Evolutionary conservation across 1,140 invertebrate genomes (phyloP).

Genomic region (Neuroterus valhalla): DNA sequence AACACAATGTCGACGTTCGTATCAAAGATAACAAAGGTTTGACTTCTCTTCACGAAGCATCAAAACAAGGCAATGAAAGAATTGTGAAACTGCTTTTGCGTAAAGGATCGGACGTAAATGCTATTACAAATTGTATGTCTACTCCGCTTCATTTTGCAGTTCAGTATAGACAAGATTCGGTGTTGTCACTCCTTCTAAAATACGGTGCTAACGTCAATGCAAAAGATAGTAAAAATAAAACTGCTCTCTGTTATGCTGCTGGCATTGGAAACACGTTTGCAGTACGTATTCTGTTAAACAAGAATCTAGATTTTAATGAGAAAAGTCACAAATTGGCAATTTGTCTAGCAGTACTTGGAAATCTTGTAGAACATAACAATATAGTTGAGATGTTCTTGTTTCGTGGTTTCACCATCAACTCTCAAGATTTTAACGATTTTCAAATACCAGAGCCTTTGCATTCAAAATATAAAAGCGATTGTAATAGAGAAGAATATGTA

Average conservation of each 20-base stretch:
- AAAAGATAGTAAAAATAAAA: not conserved
- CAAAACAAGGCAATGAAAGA: not conserved
- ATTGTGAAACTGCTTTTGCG: not conserved
- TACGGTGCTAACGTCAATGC: not conserved
- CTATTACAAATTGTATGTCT: not conserved
- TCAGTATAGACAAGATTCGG: not conserved
- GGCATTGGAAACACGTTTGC: not conserved
- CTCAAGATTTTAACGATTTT: not conserved
- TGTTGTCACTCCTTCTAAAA: constrained; percentile 28
- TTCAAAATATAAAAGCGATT: not conserved
- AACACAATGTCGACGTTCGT: constrained; percentile 44
- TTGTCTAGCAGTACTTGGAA: not conserved
- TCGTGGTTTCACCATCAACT: not conserved
- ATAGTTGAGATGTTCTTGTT: not conserved
- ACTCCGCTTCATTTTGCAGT: not conserved
- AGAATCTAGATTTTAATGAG: not conserved
- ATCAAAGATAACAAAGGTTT: constrained; percentile 31
- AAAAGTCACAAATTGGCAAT: not conserved
- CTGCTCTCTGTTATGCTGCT: not conserved
- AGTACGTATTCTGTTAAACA: not conserved
- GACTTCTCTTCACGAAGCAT: not conserved
- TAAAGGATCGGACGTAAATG: not conserved
- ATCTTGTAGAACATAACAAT: not conserved
- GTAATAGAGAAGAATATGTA: not conserved
- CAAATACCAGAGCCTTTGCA: not conserved